Percentiles rank a stretch among this genome's conserved stretches.
phyloP scores from a whole-genome alignment of 2,797 vertebrate species.

The Poecilia wingei region DNA sequence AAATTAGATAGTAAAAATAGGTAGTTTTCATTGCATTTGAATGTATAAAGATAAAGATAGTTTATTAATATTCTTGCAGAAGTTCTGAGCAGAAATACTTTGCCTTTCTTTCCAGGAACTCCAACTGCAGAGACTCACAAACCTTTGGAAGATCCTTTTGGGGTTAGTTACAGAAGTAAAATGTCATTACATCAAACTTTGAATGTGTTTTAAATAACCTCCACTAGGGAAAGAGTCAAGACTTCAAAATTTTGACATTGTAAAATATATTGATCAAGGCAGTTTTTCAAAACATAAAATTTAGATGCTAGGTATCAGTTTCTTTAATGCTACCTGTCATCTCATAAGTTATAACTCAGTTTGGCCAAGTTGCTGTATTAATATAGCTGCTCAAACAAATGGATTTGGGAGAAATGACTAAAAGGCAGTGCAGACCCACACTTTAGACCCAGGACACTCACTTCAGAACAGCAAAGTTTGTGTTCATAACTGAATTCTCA shows the following conservation, averaged over 20 bases:
- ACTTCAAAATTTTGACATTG: neutral
- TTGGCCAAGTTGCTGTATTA: neutral
- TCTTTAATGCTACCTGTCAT: neutral
- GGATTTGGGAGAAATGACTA: too few relatives aligned
- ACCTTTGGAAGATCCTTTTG: constrained; percentile 90
- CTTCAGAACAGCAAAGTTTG: too few relatives aligned
- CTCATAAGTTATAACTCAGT: neutral
- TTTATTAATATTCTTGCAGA: neutral
- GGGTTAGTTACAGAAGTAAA: constrained; percentile 82
- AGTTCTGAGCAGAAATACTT: neutral
- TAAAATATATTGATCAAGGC: neutral
- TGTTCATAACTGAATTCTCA: too few relatives aligned
- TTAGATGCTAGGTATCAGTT: neutral
- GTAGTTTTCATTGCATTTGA: neutral
- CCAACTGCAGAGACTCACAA: constrained; percentile 89
- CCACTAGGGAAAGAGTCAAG: neutral
- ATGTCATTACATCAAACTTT: neutral
- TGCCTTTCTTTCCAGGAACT: constrained; percentile 53
- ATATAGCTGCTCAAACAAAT: too few relatives aligned
- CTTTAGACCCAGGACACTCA: too few relatives aligned
- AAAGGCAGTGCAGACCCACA: too few relatives aligned
- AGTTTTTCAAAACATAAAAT: neutral
- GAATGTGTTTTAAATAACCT: neutral
- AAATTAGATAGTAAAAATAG: neutral
- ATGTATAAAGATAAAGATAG: neutral